phyloP scores from a whole-genome alignment of 2,797 vertebrate species.

The Fundulus diaphanus region DNA sequence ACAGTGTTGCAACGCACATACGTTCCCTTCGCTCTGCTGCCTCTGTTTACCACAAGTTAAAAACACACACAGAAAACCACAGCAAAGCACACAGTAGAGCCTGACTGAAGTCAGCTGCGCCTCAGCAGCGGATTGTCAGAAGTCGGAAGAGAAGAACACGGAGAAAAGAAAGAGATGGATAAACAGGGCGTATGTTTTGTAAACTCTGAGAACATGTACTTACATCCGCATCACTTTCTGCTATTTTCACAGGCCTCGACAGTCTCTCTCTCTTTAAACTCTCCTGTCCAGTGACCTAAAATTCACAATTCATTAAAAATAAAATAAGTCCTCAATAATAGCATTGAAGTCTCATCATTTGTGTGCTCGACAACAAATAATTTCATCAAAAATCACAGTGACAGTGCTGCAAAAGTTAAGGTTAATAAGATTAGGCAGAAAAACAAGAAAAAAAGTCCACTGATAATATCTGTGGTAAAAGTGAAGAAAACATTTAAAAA shows the following conservation, averaged over 20 bases:
- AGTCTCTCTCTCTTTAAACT: conserved; percentile 87
- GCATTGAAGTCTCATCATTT: background rate
- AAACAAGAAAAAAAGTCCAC: conserved; percentile 11
- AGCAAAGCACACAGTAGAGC: conserved; percentile 58
- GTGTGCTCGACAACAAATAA: conserved; percentile 14
- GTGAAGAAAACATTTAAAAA: conserved; percentile 34
- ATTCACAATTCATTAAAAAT: conserved; percentile 53
- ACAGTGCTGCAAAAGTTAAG: conserved; percentile 29
- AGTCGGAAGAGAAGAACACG: conserved; percentile 56
- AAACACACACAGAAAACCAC: conserved; percentile 56
- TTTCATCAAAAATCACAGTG: conserved; percentile 21
- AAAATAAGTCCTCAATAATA: conserved; percentile 17
- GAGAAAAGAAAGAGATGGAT: conserved; percentile 44
- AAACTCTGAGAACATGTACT: conserved; percentile 77
- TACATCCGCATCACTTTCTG: conserved; percentile 96
- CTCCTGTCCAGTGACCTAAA: conserved; percentile 92
- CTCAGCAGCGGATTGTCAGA: conserved; percentile 66
- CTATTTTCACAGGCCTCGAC: conserved; percentile 92
- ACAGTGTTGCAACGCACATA: conserved; percentile 71
- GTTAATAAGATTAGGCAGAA: conserved; percentile 25
- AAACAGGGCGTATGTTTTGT: conserved; percentile 51
- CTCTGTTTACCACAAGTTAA: conserved; percentile 77
- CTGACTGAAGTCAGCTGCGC: conserved; percentile 53
- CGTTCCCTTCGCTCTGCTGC: conserved; percentile 62
- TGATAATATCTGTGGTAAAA: conserved; percentile 34